These are phyloP conservation scores for Zelleria hepariella DNA, from an alignment of 2,888 invertebrate species.

Conservation along the genomic window DNA sequence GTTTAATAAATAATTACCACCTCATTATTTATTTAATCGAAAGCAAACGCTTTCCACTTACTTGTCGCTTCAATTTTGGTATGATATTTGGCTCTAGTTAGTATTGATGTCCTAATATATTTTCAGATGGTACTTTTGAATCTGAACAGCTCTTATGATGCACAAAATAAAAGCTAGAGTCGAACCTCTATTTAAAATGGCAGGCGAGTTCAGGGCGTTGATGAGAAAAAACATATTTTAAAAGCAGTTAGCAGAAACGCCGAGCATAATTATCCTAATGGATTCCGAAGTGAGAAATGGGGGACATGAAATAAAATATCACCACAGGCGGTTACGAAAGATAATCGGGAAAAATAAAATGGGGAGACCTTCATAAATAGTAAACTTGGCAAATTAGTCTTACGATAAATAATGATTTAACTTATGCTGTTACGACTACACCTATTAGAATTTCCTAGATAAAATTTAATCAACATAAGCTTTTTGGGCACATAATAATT, in stretches of 20 bases:
- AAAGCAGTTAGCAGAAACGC: not conserved
- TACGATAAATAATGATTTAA: not conserved
- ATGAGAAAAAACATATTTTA: not conserved
- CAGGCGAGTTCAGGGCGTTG: not conserved
- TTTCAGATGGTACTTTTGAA: no score
- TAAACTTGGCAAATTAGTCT: not conserved
- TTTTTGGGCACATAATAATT: no score
- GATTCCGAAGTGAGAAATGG: not conserved
- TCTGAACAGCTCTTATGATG: not conserved
- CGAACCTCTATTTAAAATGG: not conserved
- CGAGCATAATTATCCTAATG: not conserved
- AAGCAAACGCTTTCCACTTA: no score
- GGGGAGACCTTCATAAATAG: not conserved
- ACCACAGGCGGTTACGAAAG: not conserved
- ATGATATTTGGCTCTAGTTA: no score
- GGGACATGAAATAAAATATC: not conserved
- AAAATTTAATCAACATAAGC: no score
- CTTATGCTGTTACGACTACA: no score
- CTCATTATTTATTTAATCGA: no score
- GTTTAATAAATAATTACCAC: no score
- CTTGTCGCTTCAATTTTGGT: no score
- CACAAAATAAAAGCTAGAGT: not conserved
- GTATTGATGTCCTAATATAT: no score
- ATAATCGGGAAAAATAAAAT: not conserved
- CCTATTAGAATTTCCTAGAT: no score